Conservation (phyloP, 2,113 vertebrate species). For the Scortum barcoo region DNA sequence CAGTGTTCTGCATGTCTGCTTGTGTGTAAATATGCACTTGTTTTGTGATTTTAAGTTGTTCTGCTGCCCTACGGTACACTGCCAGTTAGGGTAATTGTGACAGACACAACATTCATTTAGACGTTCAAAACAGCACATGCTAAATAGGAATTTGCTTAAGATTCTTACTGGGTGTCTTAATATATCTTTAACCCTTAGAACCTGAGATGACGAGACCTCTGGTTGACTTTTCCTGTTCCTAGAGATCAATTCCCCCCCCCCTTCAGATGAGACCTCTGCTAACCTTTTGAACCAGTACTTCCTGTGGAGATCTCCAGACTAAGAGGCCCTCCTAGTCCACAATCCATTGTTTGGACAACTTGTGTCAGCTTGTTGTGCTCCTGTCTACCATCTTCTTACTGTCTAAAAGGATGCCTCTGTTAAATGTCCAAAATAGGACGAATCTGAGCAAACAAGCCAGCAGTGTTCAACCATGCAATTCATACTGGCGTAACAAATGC, state of each 20-base stretch:
- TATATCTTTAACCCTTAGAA: not conserved
- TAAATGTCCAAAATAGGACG: conserved; percentile 6
- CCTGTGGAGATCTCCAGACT: conserved; percentile 5
- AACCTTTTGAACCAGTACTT: conserved; percentile 34
- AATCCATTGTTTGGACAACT: not conserved
- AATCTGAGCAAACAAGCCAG: not conserved
- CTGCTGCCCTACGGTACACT: not conserved
- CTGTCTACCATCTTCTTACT: not conserved
- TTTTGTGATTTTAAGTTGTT: not conserved
- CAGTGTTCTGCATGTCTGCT: not conserved
- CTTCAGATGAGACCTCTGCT: conserved; percentile 25
- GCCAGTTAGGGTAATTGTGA: not conserved
- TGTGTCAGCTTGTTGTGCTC: not conserved
- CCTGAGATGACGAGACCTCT: conserved; percentile 8
- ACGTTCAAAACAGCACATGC: not conserved
- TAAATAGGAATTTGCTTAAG: not conserved
- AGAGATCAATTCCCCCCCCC: conserved; percentile 13
- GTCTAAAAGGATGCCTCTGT: not conserved
- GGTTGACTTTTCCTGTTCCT: conserved; percentile 13
- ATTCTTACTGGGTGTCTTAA: conserved; percentile 10
- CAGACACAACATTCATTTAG: not conserved
- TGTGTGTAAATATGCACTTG: not conserved
- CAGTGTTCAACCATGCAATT: conserved; percentile 22
- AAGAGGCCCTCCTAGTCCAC: not conserved
- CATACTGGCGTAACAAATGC: not conserved